Evolutionary conservation across 1,140 invertebrate genomes (phyloP).

Genomic region (Calephelis nemesis): DNA sequence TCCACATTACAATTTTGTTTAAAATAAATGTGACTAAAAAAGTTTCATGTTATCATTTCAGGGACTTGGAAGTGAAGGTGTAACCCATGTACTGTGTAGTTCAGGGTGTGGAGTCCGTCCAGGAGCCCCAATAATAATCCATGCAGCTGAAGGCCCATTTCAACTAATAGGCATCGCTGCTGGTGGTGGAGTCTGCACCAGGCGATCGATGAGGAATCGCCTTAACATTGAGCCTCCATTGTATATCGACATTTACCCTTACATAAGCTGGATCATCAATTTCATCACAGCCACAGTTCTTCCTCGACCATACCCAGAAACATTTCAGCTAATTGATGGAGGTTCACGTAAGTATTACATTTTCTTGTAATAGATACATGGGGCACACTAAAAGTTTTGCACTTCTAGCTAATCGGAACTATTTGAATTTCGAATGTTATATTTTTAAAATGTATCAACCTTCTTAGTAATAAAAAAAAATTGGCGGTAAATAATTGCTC

Average conservation of each 20-base stretch:
- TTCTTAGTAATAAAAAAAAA: no score
- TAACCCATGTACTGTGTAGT: slow-evolving; percentile 57
- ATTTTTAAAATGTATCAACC: no score
- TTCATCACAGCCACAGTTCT: slow-evolving; percentile 52
- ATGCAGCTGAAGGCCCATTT: slow-evolving; percentile 49
- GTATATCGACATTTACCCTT: slow-evolving; percentile 63
- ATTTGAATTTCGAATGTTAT: no score
- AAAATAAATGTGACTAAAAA: no score
- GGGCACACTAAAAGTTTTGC: no score
- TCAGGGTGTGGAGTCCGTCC: slow-evolving; percentile 60
- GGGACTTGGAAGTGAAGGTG: slow-evolving; percentile 54
- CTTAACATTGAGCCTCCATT: slow-evolving; percentile 57
- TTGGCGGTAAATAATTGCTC: no score
- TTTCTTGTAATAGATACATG: no score
- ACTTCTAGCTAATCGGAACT: no score
- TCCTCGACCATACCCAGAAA: slow-evolving; percentile 53
- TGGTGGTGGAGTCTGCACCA: slow-evolving; percentile 45
- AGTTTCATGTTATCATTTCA: slow-evolving; percentile 26
- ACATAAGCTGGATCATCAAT: slow-evolving; percentile 57
- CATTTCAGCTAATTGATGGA: slow-evolving; percentile 46
- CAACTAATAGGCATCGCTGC: slow-evolving; percentile 57
- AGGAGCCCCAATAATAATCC: slow-evolving; percentile 56
- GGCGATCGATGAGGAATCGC: slow-evolving; percentile 44
- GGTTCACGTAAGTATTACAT: slow-evolving; percentile 40
- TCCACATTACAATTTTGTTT: no score